These are phyloP conservation scores for Muscicapa striata DNA, from an alignment of 2,797 vertebrate species.

Conservation along the genomic window DNA sequence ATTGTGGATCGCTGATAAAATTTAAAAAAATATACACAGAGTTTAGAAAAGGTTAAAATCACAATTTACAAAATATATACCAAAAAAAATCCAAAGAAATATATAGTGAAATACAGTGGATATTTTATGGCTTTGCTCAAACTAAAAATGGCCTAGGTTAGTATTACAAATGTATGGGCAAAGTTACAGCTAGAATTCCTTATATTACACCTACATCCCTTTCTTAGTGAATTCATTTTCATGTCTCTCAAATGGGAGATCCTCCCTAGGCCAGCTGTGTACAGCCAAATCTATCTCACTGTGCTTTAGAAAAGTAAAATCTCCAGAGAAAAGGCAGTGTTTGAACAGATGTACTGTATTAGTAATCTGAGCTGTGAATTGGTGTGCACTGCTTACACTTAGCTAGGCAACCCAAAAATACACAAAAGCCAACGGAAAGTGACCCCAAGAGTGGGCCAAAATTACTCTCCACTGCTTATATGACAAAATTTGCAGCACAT, in stretches of 20 bases:
- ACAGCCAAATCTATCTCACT: neutral
- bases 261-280: neutral
- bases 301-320: neutral
- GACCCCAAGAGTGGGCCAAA: neutral
- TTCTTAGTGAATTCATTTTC: neutral
- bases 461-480: neutral
- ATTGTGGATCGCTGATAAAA: neutral
- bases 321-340: constrained; percentile 4
- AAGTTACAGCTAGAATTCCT: neutral
- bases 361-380: neutral
- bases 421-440: neutral
- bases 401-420: constrained; percentile 44
- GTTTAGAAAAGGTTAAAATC: neutral
- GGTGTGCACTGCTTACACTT: neutral
- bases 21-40: neutral
- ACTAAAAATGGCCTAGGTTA: neutral
- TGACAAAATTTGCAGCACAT: neutral
- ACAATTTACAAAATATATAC: neutral
- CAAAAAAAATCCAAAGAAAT: neutral
- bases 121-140: neutral
- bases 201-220: neutral
- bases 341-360: neutral
- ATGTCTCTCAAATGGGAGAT: neutral
- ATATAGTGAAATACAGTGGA: neutral
- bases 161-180: neutral